Base-by-base conservation (phyloP, 2,113 vertebrate species). In the Pelecanoides urinatrix region DNA sequence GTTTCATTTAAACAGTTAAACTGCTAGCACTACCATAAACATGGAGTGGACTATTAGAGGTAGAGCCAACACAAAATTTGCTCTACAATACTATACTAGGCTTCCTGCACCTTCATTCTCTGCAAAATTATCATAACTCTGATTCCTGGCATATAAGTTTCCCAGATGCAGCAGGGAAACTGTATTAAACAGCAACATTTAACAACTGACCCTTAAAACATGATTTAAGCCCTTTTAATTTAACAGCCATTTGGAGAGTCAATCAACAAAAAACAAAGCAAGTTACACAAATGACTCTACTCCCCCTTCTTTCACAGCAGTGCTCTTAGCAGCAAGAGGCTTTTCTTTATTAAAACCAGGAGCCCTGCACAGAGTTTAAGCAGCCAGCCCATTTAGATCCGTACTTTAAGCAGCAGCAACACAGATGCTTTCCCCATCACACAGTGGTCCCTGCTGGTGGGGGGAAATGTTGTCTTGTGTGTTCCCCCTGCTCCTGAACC, bases 381-480 rank as follows among this genome's bases (percentile, higher is more conserved):
- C 59, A 40, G 38, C 32, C 62, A 59, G 38, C 11, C 12, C 66
- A 3, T 21, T 27, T 5, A 11, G 13, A 22, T 1, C 4, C 2
- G 17, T 16, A 1, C 27, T 40, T 22, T 2, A 16, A 70, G 32
- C 55, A 86, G 78, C 71, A 65, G 38, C 32, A 29, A 1, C 16
- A 6, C 23, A 30, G 72, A 45, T 8, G 3, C 53, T 38, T 20
- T 30, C n/a, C 34, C 58, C n/a, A 6, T 6, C 18, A 3, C 23
- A 6, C 52, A 32, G 15, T 8, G 9, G 11, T 63, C 26, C 16
- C 20, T 44, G 59, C 42, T 38, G 32, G 12, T 2, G 34, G 4
- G 20, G 32, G 4, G 5, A 23, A 44, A 16, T 1, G 9, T 2
- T 16, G 45, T 34, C 3, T 0, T 23, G 9, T 13, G 42, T 4